These are phyloP conservation scores for Penaeus vannamei DNA, from an alignment of 1,140 invertebrate genomes.

Conservation along the genomic window DNA sequence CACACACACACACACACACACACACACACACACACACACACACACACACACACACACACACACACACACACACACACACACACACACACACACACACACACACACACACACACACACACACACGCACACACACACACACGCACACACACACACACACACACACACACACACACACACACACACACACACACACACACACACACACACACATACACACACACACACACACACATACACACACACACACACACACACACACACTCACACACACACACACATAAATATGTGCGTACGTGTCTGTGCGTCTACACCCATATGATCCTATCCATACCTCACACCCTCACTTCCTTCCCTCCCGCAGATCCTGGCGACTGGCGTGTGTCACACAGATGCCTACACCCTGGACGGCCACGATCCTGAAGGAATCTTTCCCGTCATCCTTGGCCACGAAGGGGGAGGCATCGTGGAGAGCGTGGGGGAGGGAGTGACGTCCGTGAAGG, in stretches of 20 bases:
- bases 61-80: too few relatives aligned
- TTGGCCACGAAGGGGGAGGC: slow-evolving; percentile 95
- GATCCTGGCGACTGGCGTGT: slow-evolving; percentile 89
- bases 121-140: too few relatives aligned
- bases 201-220: too few relatives aligned
- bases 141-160: too few relatives aligned
- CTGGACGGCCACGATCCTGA: slow-evolving; percentile 93
- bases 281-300: neutral
- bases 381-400: slow-evolving; percentile 98
- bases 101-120: too few relatives aligned
- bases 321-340: neutral
- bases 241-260: neutral
- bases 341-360: slow-evolving; percentile 71
- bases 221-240: neutral
- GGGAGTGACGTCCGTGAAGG: slow-evolving; percentile 87
- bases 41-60: too few relatives aligned
- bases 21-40: too few relatives aligned
- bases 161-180: too few relatives aligned
- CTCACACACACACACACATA: neutral
- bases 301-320: slow-evolving; percentile 7
- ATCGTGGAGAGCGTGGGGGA: slow-evolving; percentile 96
- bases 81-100: too few relatives aligned
- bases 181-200: too few relatives aligned
- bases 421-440: slow-evolving; percentile 91
- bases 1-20: too few relatives aligned